phyloP scores from a whole-genome alignment of 2,797 vertebrate species.

The Cyclopterus lumpus region DNA sequence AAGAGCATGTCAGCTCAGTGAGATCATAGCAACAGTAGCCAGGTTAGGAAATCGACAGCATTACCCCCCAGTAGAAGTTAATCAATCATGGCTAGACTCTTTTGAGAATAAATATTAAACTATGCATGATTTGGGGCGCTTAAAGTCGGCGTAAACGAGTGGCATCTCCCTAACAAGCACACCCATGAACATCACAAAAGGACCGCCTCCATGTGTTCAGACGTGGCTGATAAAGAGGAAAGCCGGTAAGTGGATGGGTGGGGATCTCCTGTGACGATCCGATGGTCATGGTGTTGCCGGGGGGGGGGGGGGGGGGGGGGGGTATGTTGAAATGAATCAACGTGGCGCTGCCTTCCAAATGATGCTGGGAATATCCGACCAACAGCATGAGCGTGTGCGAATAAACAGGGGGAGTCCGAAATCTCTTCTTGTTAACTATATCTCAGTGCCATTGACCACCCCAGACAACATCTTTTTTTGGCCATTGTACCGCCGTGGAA shows the following conservation, averaged over 20 bases:
- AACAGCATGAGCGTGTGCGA: background rate
- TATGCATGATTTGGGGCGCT: background rate
- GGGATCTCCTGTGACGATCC: constrained; percentile 10
- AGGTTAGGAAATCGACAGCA: background rate
- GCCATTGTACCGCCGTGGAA: background rate
- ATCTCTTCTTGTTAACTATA: background rate
- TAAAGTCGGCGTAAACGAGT: background rate
- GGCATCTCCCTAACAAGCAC: background rate
- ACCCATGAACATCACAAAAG: background rate
- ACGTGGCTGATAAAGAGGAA: background rate
- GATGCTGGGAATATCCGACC: background rate
- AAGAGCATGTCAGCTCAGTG: background rate
- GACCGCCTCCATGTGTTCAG: background rate
- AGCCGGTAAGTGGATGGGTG: background rate
- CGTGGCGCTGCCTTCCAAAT: background rate
- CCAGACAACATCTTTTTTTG: background rate
- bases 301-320: too few relatives aligned
- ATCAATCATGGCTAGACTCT: background rate
- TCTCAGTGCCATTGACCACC: background rate
- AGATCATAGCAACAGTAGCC: background rate
- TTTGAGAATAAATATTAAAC: background rate
- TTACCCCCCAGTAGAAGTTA: background rate
- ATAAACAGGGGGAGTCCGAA: background rate
- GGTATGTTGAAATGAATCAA: too few relatives aligned
- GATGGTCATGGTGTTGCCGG: constrained; percentile 6